Evolutionary conservation across 2,113 vertebrate species (phyloP), one percentile per base, ranked within the genome.

Genomic region (Neolamprologus ventralis): DNA sequence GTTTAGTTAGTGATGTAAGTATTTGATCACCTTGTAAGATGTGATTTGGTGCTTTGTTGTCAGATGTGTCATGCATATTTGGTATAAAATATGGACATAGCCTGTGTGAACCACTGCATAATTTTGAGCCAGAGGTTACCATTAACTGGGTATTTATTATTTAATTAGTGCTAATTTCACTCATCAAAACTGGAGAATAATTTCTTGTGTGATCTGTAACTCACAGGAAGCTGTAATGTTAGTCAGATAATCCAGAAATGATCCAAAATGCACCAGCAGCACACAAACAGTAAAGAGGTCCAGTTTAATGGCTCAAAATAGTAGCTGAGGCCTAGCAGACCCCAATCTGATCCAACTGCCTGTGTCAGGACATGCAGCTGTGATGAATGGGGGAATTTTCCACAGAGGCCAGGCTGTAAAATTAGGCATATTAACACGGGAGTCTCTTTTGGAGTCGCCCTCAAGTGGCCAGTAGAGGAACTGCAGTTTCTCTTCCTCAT

Each of bases 121-220:
- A 26, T 7, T 73, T 73, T 45, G 37, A 26, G 35, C 68, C 68
- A 28, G 14, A 73, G 0, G 40, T 73, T 75, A 11, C 23, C 23
- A 28, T 47, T 47, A 73, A 21, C 63, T 21, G 11, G 11, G 19
- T 68, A 75, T 47, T 28, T 75, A 3, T 33, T 60, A 60, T 33
- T 60, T 60, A 60, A 60, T 63, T 63, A 7, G 5, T 33, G 6
- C 23, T 47, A 47, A 73, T 75, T 47, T 75, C 6, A 75, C 23
- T 75, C 14, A 47, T 28, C 71, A 47, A 75, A 47, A 47, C 14
- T 28, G 1, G 40, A 28, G 23, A 47, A 75, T 11, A 75, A 71
- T 47, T 75, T 75, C 14, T 17, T 47, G 9, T 2, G 3, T 47
- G 23, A 17, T 19, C 42, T 28, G 68, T 28, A 75, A 0, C 1